Evolutionary conservation across 2,113 vertebrate genomes (phyloP).

Genomic region (Oreochromis tanganicae): DNA sequence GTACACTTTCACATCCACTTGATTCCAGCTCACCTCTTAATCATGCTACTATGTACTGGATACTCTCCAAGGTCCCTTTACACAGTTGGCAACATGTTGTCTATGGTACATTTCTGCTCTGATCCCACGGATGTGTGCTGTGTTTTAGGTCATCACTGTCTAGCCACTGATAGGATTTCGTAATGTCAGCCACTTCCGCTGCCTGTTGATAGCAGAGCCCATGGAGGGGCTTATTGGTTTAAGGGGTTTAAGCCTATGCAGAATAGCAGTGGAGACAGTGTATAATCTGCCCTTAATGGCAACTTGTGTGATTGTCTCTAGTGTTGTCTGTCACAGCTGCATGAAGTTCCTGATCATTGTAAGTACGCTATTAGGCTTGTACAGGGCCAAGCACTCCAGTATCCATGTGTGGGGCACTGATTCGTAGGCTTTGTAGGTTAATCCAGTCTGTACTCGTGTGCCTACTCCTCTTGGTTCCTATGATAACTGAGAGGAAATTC

Average conservation of each 20-base stretch:
- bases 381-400: neutral
- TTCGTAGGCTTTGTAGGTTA: no score
- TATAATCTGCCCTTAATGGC: neutral
- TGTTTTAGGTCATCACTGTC: neutral
- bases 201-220: neutral
- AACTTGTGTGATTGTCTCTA: neutral
- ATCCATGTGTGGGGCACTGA: neutral
- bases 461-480: no score
- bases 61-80: neutral
- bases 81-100: neutral
- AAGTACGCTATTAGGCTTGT: neutral
- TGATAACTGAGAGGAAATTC: no score
- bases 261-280: neutral
- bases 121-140: rapidly evolving
- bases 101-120: neutral
- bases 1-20: neutral
- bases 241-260: neutral
- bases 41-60: neutral
- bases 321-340: neutral
- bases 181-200: neutral
- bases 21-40: neutral
- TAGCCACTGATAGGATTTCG: neutral
- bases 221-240: neutral
- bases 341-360: neutral
- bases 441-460: no score